Base-by-base conservation (phyloP, 2,797 vertebrate genomes). In the Dallia pectoralis region DNA sequence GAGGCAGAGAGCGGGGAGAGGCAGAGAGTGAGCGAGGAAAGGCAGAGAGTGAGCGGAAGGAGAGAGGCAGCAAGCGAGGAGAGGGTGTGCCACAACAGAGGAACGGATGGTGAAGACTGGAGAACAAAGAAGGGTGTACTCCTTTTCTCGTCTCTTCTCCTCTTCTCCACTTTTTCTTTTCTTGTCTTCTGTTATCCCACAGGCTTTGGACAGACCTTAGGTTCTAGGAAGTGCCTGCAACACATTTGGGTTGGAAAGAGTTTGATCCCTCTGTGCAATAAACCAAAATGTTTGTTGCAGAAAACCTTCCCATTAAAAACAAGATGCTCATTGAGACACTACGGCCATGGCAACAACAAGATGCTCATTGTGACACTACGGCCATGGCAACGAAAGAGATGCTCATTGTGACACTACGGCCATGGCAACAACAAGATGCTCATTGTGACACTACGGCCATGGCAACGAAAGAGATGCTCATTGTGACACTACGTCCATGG, bases 1-100 rank as follows among this genome's bases (percentile, higher is more conserved):
- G 25, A 51, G 74, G 74, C 65, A 59, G 76, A 72, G 73, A 65
- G 1, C 51, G n/a, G 25, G 29, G 56, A 69, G 48, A 36, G 51
- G 71, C n/a, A n/a, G n/a, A n/a, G n/a, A n/a, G n/a, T n/a, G n/a
- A n/a, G n/a, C n/a, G n/a, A n/a, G n/a, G n/a, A n/a, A n/a, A n/a
- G n/a, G n/a, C n/a, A n/a, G n/a, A n/a, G n/a, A n/a, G n/a, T n/a
- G n/a, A n/a, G n/a, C n/a, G n/a, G 48, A 16, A 16, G 16, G 48
- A 3, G 62, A 63, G 18, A 49, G 18, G 66, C 32, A 71, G 64
- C 66, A 47, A 71, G 64, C 66, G 49, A 12, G 71, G 29, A 64
- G 16, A 70, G 64, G 56, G 64, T 59, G 44, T 33, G 65, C 6
- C 36, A 53, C 29, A 9, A 4, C 16, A 33, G 15, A 47, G 16